Conservation (phyloP, 2,888 invertebrate species). For the Campoletis raptor region DNA sequence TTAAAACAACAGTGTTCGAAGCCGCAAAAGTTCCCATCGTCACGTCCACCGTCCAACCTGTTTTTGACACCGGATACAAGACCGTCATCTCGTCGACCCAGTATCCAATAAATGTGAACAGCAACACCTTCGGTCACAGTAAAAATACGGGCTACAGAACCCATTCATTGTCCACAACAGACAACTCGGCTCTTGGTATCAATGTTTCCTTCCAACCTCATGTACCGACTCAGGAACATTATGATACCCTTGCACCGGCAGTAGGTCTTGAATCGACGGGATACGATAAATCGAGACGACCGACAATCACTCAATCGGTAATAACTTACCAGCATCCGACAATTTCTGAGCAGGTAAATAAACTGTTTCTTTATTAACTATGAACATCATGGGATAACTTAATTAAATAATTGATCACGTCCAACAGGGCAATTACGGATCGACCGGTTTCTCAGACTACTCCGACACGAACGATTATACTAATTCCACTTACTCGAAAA, state of each 20-base stretch:
- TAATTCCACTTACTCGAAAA: conserved; percentile 65
- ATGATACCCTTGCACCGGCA: conserved; percentile 62
- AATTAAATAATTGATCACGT: neutral
- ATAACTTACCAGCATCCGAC: conserved; percentile 58
- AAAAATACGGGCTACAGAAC: conserved; percentile 61
- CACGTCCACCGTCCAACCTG: conserved; percentile 76
- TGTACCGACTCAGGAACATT: conserved; percentile 47
- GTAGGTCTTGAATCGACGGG: conserved; percentile 40
- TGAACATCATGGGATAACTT: conserved; percentile 31
- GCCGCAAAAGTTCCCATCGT: conserved; percentile 74
- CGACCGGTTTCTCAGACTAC: conserved; percentile 61
- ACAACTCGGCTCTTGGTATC: conserved; percentile 67
- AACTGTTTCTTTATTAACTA: conserved; percentile 7
- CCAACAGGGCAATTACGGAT: conserved; percentile 61
- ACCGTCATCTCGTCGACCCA: conserved; percentile 75
- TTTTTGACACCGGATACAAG: conserved; percentile 75
- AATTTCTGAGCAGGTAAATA: conserved; percentile 39
- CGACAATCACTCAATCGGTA: conserved; percentile 54
- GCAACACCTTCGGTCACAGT: conserved; percentile 62
- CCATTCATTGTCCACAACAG: conserved; percentile 62
- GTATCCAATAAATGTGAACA: conserved; percentile 69
- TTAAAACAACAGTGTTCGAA: conserved; percentile 75
- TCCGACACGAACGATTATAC: conserved; percentile 67
- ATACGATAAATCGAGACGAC: conserved; percentile 66
- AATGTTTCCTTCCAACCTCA: conserved; percentile 74